Conservation (phyloP, 2,888 invertebrate genomes). For the Belgica antarctica region DNA sequence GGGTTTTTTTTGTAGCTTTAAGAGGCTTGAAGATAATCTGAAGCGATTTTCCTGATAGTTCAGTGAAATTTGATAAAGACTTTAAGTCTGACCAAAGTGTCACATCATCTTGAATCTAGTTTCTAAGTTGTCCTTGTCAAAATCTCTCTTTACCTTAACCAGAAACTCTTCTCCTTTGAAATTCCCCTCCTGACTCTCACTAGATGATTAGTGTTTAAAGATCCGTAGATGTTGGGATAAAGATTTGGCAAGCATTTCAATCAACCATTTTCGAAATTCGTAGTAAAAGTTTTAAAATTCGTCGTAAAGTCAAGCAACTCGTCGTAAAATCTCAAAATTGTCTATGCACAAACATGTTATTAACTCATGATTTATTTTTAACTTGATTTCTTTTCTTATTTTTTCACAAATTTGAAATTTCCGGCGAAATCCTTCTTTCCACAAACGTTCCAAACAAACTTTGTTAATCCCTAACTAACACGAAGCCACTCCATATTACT, state of each 20-base stretch:
- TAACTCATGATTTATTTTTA: background rate
- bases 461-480: background rate
- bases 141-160: too few species aligned
- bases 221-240: slow-evolving; percentile 24
- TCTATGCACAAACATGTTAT: too few species aligned
- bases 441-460: background rate
- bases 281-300: too few species aligned
- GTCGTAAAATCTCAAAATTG: too few species aligned
- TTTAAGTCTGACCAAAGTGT: too few species aligned
- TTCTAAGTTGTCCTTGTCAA: too few species aligned
- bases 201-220: background rate
- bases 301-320: too few species aligned
- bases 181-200: background rate
- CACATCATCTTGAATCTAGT: too few species aligned
- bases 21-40: too few species aligned
- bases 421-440: background rate
- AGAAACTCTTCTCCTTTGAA: background rate
- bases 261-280: background rate
- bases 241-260: slow-evolving; percentile 24
- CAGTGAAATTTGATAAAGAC: too few species aligned
- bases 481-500: slow-evolving; percentile 34
- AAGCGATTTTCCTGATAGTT: too few species aligned
- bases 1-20: too few species aligned
- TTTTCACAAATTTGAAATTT: slow-evolving; percentile 1
- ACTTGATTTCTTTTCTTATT: slow-evolving; percentile 17